Evolutionary conservation across 1,140 invertebrate species (phyloP), one percentile per base, ranked within the genome.

Genomic region (Drosophila sechellia): DNA sequence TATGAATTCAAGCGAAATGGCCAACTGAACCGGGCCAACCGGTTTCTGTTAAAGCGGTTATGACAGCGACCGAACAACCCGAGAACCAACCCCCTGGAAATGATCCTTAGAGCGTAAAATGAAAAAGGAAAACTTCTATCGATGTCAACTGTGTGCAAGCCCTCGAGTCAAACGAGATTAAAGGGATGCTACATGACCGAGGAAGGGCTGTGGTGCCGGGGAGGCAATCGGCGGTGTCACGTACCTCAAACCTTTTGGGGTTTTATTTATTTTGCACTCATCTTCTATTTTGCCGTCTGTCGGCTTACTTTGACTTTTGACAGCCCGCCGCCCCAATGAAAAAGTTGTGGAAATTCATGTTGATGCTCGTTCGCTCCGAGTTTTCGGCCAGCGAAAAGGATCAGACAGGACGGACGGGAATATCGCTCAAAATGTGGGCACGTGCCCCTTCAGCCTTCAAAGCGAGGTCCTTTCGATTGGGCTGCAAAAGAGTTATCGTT

Each of bases 291-390:
- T 68, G 66, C 66, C 63, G 66, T 69, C 74, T 60, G 83, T 87
- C 79, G 78, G 83, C 78, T 86, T 86, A 86, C 60, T 76, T 76
- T 83, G 79, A 87, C 83, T 87, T 87, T 83, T 87, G 83, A 87
- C 83, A 87, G 79, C 57, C 54, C 45, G 35, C 66, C 37, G 11
- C 12, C 35, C 35, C 37, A 12, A 13, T 13, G 8, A n/a, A 48
- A 68, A 86, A 77, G 63, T 86, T 85, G 73, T 85, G 77, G 68
- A 77, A 81, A 68, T 81, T 75, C 75, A 72, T 81, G 78, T 52
- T 61, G 59, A 55, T 45, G 54, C 37, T 68, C 50, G 39, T 17
- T 48, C 40, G 61, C 50, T 56, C 22, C 15, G 50, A 49, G 15
- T 45, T 78, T 70, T 72, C 37, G 35, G 22, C 35, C 42, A 54